Percentiles rank a stretch among this genome's conserved stretches.
These are phyloP conservation scores for Plebejus argus DNA, from an alignment of 2,888 invertebrate genomes.

Conservation along the genomic window DNA sequence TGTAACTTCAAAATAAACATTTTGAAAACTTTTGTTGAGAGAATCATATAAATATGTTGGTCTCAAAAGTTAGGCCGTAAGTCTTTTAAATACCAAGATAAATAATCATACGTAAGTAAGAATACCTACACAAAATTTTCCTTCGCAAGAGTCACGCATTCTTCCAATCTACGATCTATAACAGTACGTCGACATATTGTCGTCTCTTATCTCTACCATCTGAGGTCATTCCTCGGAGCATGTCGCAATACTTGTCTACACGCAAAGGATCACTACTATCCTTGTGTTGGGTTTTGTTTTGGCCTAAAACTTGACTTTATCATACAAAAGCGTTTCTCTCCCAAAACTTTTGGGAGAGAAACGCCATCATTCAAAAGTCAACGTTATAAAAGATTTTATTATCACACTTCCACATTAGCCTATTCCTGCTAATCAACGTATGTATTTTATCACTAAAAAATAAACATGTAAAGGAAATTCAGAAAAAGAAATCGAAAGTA, in stretches of 20 bases:
- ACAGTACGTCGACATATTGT: background rate
- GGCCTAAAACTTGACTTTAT: too few species aligned
- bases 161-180: slow-evolving; percentile 6
- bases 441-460: too few species aligned
- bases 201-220: background rate
- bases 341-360: background rate
- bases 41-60: too few species aligned
- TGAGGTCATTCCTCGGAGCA: background rate
- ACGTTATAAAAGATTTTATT: background rate
- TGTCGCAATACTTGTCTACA: background rate
- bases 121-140: background rate
- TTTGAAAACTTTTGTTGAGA: too few species aligned
- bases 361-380: background rate
- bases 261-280: background rate
- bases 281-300: background rate
- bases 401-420: too few species aligned
- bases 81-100: background rate
- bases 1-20: background rate
- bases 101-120: background rate
- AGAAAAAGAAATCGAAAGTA: too few species aligned
- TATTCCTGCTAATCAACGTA: too few species aligned
- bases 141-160: background rate
- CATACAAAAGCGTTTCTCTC: too few species aligned
- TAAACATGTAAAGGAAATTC: too few species aligned
- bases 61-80: too few species aligned